Evolutionary conservation across 2,113 vertebrate genomes (phyloP).

Genomic region (Mandrillus leucophaeus): DNA sequence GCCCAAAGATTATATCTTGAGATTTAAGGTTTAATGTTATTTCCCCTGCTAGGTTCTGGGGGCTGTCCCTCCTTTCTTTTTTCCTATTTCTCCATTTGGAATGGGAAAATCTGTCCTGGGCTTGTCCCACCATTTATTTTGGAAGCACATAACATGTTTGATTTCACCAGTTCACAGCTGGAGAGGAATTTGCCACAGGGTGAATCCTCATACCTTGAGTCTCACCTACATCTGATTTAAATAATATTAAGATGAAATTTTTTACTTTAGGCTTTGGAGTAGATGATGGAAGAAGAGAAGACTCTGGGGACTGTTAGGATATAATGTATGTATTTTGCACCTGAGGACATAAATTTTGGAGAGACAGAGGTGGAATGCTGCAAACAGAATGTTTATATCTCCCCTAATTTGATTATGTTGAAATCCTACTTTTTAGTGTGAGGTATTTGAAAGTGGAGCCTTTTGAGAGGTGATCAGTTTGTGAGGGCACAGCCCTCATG

Average conservation of each 20-base stretch:
- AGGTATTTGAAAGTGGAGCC: not conserved
- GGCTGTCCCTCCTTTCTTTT: not conserved
- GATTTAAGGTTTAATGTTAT: not conserved
- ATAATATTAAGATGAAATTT: not conserved
- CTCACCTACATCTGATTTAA: not conserved
- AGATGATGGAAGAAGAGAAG: not conserved
- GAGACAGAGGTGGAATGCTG: fast-evolving
- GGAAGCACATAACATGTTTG: not conserved
- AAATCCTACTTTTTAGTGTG: not conserved
- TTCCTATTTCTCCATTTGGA: not conserved
- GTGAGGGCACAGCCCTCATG: not conserved
- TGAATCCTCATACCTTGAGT: not conserved
- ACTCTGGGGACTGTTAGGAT: not conserved
- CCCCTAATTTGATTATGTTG: not conserved
- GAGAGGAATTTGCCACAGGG: not conserved
- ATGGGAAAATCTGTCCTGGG: not conserved
- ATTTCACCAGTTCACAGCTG: not conserved
- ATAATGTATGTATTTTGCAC: not conserved
- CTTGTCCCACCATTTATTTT: not conserved
- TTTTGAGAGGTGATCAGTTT: not conserved
- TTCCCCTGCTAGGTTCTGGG: not conserved
- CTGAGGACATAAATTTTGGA: not conserved
- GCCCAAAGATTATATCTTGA: not conserved
- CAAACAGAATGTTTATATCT: not conserved
- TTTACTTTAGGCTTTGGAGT: not conserved